These are phyloP conservation scores for Emys orbicularis DNA, from an alignment of 2,797 vertebrate species.

Conservation along the genomic window DNA sequence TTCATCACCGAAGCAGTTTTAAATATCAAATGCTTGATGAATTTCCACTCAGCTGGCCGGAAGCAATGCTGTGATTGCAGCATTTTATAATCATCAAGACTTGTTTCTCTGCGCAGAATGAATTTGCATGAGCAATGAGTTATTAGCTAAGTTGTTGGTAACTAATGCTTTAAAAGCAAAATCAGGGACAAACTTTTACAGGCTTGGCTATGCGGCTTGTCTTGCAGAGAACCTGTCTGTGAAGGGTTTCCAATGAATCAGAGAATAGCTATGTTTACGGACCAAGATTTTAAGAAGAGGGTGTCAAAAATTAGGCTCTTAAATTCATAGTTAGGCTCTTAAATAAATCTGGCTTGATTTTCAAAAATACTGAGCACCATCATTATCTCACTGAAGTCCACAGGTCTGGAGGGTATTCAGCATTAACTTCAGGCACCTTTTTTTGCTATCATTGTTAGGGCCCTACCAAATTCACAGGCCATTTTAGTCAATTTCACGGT, in stretches of 20 bases:
- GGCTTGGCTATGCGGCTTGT: background rate
- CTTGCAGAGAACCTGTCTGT: background rate
- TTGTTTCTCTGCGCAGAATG: slow-evolving; percentile 74
- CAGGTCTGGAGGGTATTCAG: background rate
- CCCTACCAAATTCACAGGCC: too few species aligned
- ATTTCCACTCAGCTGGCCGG: slow-evolving; percentile 75
- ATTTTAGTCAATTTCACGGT: too few species aligned
- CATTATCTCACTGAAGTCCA: background rate
- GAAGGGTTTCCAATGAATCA: background rate
- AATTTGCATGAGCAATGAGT: slow-evolving; percentile 74
- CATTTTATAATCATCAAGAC: slow-evolving; percentile 75
- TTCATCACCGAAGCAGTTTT: slow-evolving; percentile 68
- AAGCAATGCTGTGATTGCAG: slow-evolving; percentile 76
- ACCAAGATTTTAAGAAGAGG: background rate
- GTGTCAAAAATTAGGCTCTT: background rate
- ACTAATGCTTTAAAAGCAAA: background rate
- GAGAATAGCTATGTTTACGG: background rate
- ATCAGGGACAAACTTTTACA: background rate
- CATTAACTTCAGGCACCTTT: background rate
- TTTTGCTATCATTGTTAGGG: background rate
- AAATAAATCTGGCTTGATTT: background rate
- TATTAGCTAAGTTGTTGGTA: slow-evolving; percentile 53
- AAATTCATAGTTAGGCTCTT: accelerated
- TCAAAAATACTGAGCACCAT: background rate
- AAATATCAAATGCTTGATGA: slow-evolving; percentile 74